Percentiles rank a stretch among this genome's conserved stretches.
phyloP scores from a whole-genome alignment of 2,888 invertebrate genomes.

The Folsomia manolachei region DNA sequence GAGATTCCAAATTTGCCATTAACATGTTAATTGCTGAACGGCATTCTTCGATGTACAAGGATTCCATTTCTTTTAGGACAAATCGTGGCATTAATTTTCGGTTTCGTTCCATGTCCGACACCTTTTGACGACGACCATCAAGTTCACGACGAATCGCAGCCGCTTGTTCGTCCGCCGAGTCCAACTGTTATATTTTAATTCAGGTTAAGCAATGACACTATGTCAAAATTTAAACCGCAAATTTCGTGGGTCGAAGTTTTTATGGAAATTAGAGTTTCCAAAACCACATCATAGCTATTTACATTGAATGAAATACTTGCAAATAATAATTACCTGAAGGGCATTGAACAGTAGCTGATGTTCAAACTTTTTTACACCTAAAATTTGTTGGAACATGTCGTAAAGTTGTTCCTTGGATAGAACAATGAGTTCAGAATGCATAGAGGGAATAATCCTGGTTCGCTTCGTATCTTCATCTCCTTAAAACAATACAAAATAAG shows the following conservation, averaged over 20 bases:
- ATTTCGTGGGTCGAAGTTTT: no score
- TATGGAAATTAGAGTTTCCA: no score
- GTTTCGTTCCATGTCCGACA: slow-evolving; percentile 96
- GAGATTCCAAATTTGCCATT: slow-evolving; percentile 97
- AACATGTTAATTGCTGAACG: slow-evolving; percentile 95
- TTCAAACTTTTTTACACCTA: slow-evolving; percentile 98
- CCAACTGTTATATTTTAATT: no score
- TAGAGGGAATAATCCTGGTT: slow-evolving; percentile 82
- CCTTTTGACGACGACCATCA: slow-evolving; percentile 94
- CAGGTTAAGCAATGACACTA: no score
- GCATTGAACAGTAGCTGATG: slow-evolving; percentile 99
- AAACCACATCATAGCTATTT: no score
- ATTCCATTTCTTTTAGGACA: slow-evolving; percentile 99
- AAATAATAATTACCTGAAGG: slow-evolving; percentile 76
- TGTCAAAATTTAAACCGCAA: no score
- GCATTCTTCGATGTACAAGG: slow-evolving; percentile 95
- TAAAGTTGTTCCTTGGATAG: slow-evolving; percentile 98
- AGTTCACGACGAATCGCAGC: slow-evolving; percentile 97
- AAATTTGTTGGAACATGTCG: slow-evolving; percentile 99
- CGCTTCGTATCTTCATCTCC: slow-evolving; percentile 82
- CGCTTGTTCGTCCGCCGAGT: slow-evolving; percentile 99
- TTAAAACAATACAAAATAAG: no score
- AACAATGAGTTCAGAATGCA: slow-evolving; percentile 85
- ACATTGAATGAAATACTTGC: no score
- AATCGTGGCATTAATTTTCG: slow-evolving; percentile 98